phyloP scores from a whole-genome alignment of 2,113 vertebrate genomes.

The Vimba vimba region DNA sequence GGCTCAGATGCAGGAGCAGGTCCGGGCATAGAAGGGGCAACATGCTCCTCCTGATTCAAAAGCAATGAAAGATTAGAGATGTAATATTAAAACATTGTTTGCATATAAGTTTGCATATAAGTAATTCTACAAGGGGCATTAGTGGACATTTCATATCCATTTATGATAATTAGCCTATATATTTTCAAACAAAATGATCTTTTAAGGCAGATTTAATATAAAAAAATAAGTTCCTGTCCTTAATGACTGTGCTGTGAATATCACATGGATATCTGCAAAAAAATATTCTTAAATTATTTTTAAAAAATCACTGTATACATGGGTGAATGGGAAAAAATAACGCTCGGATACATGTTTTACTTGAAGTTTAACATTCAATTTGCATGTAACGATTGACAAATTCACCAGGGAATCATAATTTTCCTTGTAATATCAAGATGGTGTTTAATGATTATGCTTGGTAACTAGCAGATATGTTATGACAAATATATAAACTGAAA shows the following conservation, averaged over 20 bases:
- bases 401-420: not conserved
- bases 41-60: not conserved
- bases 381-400: not conserved
- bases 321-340: not conserved
- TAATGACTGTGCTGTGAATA: not conserved
- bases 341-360: not conserved
- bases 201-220: no score
- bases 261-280: not conserved
- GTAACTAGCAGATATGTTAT: not conserved
- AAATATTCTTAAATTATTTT: not conserved
- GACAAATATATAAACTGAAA: no score
- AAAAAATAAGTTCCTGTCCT: no score
- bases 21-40: not conserved
- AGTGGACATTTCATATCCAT: no score
- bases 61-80: not conserved
- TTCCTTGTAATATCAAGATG: not conserved
- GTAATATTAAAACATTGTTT: not conserved
- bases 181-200: no score
- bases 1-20: not conserved
- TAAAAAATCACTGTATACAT: not conserved
- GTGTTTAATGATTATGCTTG: not conserved
- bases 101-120: not conserved
- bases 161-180: no score
- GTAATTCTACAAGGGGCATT: no score
- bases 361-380: not conserved